phyloP scores from a whole-genome alignment of 2,888 invertebrate genomes.

The Tholera decimalis region DNA sequence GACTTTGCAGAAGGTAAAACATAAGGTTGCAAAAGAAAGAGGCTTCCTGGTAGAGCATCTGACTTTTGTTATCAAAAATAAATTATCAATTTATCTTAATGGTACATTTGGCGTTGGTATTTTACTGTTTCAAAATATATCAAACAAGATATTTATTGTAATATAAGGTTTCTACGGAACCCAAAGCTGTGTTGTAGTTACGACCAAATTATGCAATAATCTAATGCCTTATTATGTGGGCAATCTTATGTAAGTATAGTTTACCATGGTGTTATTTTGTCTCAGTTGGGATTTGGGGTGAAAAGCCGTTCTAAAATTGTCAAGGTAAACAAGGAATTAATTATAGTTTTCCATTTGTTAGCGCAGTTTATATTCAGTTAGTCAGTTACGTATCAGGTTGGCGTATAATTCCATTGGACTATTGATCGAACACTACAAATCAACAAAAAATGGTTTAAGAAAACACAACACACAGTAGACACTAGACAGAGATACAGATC shows the following conservation, averaged over 20 bases:
- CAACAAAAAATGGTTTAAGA: neutral
- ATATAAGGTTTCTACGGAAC: neutral
- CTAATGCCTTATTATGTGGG: slow-evolving; percentile 15
- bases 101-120: too few species aligned
- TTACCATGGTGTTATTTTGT: slow-evolving; percentile 21
- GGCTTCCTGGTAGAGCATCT: too few species aligned
- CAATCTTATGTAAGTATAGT: slow-evolving; percentile 33
- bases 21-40: too few species aligned
- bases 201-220: slow-evolving; percentile 12
- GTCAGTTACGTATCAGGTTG: neutral
- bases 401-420: slow-evolving; percentile 14
- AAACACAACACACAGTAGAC: neutral
- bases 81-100: too few species aligned
- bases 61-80: too few species aligned
- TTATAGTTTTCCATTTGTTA: slow-evolving; percentile 24
- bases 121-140: too few species aligned
- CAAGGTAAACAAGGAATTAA: slow-evolving; percentile 49
- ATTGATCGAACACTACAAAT: slow-evolving; percentile 4
- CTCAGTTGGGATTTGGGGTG: slow-evolving; percentile 10
- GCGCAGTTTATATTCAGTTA: slow-evolving; percentile 6
- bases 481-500: neutral
- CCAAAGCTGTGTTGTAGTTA: neutral
- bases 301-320: slow-evolving; percentile 23
- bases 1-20: too few species aligned
- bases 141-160: too few species aligned